phyloP scores from a whole-genome alignment of 2,113 vertebrate species.

The Brienomyrus brachyistius region DNA sequence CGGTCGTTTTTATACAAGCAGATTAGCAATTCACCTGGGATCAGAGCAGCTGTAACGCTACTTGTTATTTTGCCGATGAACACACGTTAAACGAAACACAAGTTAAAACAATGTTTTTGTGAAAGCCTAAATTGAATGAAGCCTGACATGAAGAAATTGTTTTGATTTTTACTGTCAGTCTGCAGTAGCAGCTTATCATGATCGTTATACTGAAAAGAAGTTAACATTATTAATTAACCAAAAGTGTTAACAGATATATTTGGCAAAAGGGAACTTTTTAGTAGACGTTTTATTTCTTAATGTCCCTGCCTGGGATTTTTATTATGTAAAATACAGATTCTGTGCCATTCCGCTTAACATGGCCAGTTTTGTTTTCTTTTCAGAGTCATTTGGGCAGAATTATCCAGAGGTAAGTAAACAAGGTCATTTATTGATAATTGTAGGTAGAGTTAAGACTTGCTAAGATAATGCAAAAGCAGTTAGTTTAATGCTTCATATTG shows the following conservation, averaged over 20 bases:
- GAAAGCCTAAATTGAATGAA: background rate
- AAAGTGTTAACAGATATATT: background rate
- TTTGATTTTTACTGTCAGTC: background rate
- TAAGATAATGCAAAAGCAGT: background rate
- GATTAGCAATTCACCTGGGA: background rate
- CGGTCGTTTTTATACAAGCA: background rate
- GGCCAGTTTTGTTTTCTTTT: constrained; percentile 32
- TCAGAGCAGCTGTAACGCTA: background rate
- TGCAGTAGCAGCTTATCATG: background rate
- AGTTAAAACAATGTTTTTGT: background rate
- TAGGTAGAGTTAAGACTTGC: background rate
- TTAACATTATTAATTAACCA: background rate
- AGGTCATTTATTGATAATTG: background rate
- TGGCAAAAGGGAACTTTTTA: background rate
- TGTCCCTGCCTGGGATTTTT: background rate
- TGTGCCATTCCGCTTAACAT: background rate
- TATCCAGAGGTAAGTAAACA: constrained; percentile 84
- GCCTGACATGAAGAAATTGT: background rate
- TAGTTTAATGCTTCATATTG: background rate
- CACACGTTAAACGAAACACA: background rate
- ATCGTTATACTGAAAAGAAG: background rate
- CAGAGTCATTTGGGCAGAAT: constrained; percentile 97
- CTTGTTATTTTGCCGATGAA: background rate
- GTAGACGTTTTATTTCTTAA: background rate
- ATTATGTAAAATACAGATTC: background rate